Base-by-base conservation (phyloP, 2,113 vertebrate species). In the Pangasianodon gigas region DNA sequence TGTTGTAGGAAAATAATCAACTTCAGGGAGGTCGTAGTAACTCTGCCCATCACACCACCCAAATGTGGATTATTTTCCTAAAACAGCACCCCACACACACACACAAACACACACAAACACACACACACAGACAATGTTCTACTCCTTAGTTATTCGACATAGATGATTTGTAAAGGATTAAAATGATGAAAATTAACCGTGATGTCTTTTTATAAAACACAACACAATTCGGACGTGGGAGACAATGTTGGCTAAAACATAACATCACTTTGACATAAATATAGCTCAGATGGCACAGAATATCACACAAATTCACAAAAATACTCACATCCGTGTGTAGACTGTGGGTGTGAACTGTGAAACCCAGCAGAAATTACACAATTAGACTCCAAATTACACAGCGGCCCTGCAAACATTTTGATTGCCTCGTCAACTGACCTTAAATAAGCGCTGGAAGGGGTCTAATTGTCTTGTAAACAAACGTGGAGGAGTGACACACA, bases 401-500 rank as follows among this genome's bases (percentile, higher is more conserved):
- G 86, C 89, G 74, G 21, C 24, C 19, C 29, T 51, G 69, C 37
- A 85, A 88, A 85, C 74, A 80, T 85, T 90, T 80, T 85, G 87
- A 86, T 86, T 91, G 74, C 77, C 84, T 79, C 32, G 16, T 86
- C 89, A 86, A 46, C 74, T 67, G 84, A 86, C 89, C 84, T 86
- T 80, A 90, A 71, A 86, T 81, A 86, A 86, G 75, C 74, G 0
- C 84, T 87, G 60, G 75, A 82, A 82, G 51, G 29, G 62, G 41
- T 82, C 75, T 86, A 90, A 90, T 82, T 80, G 85, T 79, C 89
- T 32, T 87, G 84, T 87, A 90, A 90, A 87, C 89, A 90, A 90
- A 87, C 41, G 32, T 80, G 32, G 32, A 62, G 41, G 84, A 81
- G 48, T 81, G 46, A 80, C 84, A 80, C 74, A 79, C 83, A 65